These are phyloP conservation scores for Prorops nasuta DNA, from an alignment of 1,140 invertebrate species.

Conservation along the genomic window DNA sequence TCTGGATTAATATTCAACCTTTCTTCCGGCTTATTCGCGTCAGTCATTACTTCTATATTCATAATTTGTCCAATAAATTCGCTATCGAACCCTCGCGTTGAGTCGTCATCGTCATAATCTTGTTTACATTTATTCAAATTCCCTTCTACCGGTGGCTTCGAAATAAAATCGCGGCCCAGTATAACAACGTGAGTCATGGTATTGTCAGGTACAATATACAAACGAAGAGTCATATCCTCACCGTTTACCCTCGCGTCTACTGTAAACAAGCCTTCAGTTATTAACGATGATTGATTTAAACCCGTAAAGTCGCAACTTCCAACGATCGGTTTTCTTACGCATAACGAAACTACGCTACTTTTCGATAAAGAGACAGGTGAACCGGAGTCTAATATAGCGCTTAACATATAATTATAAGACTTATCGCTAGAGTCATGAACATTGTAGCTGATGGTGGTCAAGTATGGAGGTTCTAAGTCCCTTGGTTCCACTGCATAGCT, in stretches of 20 bases:
- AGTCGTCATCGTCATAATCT: neutral
- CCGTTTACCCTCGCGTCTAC: neutral
- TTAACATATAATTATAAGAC: neutral
- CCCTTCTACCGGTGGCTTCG: neutral
- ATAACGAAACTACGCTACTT: neutral
- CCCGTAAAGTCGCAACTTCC: neutral
- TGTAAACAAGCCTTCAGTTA: neutral
- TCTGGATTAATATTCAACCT: neutral
- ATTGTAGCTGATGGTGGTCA: neutral
- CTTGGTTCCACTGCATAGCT: neutral
- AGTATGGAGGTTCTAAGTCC: neutral
- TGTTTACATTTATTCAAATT: neutral
- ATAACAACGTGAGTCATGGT: neutral
- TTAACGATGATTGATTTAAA: neutral
- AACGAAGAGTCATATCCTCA: neutral
- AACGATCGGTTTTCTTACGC: too few species aligned
- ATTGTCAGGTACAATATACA: neutral
- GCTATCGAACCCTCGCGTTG: neutral
- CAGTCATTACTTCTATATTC: too few species aligned
- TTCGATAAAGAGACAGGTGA: neutral
- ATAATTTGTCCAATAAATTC: neutral
- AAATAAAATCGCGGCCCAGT: neutral
- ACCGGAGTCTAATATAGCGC: neutral
- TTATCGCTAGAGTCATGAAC: neutral
- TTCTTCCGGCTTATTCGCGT: neutral